These are phyloP conservation scores for Scaeva pyrastri DNA, from an alignment of 2,888 invertebrate genomes.

Conservation along the genomic window DNA sequence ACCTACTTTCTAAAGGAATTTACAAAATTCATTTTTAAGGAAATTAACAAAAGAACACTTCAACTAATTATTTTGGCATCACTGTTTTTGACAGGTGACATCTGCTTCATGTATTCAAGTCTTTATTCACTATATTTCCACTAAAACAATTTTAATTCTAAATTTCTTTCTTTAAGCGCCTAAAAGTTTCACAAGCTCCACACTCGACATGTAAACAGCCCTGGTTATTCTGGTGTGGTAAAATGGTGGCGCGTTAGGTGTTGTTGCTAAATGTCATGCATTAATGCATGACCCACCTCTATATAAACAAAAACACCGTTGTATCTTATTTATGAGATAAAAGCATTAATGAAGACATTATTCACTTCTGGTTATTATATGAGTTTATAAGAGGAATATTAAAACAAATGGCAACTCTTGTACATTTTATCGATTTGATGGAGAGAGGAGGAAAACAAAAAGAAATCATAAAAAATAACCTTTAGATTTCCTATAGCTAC, in stretches of 20 bases:
- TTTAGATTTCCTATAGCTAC: constrained; percentile 1
- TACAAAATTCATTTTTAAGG: too few species aligned
- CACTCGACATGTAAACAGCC: neutral
- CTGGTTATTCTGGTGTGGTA: neutral
- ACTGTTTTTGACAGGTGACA: too few species aligned
- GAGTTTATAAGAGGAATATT: neutral
- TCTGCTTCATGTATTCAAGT: too few species aligned
- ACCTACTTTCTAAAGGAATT: too few species aligned
- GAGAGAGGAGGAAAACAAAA: too few species aligned
- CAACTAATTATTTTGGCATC: too few species aligned
- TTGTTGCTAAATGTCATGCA: constrained; percentile 50
- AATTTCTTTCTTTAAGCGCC: neutral
- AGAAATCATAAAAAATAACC: too few species aligned
- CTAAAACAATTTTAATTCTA: too few species aligned
- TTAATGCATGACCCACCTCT: constrained; percentile 31
- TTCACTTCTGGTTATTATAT: constrained; percentile 21
- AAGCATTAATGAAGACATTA: constrained; percentile 31
- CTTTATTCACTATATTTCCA: too few species aligned
- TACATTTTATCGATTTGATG: neutral
- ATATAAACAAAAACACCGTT: constrained; percentile 10
- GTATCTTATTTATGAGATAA: constrained; percentile 21
- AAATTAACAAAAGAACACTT: too few species aligned
- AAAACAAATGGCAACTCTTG: constrained; percentile 11
- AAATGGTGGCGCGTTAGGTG: constrained; percentile 24
- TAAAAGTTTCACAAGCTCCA: neutral